Conservation (phyloP, 2,113 vertebrate genomes). For the Capricornis sumatraensis region DNA sequence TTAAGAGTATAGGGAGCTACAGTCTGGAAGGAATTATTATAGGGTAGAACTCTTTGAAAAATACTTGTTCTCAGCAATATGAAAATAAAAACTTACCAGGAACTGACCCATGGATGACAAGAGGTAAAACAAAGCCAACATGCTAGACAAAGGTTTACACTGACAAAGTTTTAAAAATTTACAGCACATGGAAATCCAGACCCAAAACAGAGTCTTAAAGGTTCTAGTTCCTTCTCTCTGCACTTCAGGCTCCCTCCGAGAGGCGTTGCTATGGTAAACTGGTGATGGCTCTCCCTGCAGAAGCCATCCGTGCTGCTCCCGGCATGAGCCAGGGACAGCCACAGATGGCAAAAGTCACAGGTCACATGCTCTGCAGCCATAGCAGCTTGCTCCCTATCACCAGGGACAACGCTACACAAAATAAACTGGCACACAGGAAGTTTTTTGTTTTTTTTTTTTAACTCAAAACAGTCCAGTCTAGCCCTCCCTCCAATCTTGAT, state of each 20-base stretch:
- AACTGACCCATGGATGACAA: background rate
- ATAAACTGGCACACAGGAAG: background rate
- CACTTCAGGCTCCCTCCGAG: background rate
- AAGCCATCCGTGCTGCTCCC: background rate
- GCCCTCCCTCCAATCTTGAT: background rate
- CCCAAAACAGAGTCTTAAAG: background rate
- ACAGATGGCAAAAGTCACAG: background rate
- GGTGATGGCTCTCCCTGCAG: background rate
- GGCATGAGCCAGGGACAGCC: rapidly evolving
- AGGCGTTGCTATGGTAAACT: background rate
- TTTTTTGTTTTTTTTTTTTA: background rate
- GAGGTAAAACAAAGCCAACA: background rate
- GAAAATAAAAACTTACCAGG: background rate
- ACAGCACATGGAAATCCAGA: background rate
- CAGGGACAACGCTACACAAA: background rate
- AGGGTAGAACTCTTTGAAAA: background rate
- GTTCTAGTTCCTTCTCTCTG: background rate
- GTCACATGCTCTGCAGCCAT: background rate
- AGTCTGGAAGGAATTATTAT: background rate
- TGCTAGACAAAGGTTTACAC: background rate
- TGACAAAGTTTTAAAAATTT: background rate
- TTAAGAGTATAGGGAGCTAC: background rate
- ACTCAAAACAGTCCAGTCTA: background rate
- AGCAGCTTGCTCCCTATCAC: background rate
- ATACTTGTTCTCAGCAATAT: background rate